A percentile compares a stretch with the other conserved stretches of the same genome.
These are phyloP conservation scores for Cheilosia vernalis DNA, from an alignment of 2,888 invertebrate species.

Conservation along the genomic window DNA sequence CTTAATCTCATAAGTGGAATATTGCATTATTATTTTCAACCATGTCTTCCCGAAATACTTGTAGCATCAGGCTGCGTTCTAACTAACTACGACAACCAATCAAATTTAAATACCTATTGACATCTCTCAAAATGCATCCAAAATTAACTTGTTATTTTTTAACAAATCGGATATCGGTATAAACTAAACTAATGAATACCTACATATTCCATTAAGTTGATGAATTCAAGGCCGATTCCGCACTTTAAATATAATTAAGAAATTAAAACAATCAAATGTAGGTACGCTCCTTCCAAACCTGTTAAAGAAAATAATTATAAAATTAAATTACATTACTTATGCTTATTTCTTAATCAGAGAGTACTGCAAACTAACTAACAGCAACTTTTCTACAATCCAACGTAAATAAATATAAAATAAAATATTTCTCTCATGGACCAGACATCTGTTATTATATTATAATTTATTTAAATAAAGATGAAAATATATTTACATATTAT, in stretches of 20 bases:
- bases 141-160: too few relatives aligned
- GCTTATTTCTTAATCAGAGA: constrained; percentile 3
- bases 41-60: too few relatives aligned
- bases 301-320: not conserved
- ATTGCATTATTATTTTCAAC: too few relatives aligned
- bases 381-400: constrained; percentile 49
- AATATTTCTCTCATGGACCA: constrained; percentile 69
- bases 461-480: constrained; percentile 49
- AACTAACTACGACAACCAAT: too few relatives aligned
- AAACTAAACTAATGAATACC: too few relatives aligned
- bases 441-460: constrained; percentile 61
- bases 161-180: too few relatives aligned
- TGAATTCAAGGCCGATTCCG: constrained; percentile 2
- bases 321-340: not conserved
- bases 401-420: constrained; percentile 10
- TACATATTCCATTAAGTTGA: not conserved
- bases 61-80: too few relatives aligned
- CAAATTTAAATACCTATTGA: too few relatives aligned
- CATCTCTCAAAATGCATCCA: too few relatives aligned
- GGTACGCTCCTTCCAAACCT: not conserved
- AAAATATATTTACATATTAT: constrained; percentile 65
- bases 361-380: constrained; percentile 29
- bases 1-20: too few relatives aligned
- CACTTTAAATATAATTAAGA: constrained; percentile 10
- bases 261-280: constrained; percentile 1